phyloP scores from a whole-genome alignment of 2,888 invertebrate genomes.

The Coelinius sp. region DNA sequence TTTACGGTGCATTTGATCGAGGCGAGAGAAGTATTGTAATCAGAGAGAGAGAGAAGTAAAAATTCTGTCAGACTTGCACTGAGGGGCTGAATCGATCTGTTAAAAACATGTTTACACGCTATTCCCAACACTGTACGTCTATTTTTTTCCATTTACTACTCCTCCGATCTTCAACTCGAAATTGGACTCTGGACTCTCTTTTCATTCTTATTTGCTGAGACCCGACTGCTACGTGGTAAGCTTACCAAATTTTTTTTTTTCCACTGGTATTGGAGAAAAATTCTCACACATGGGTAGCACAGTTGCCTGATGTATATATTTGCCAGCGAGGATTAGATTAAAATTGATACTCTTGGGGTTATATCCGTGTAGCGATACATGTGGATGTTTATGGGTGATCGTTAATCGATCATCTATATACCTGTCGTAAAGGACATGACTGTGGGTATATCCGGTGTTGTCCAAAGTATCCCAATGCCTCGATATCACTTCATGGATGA shows the following conservation, averaged over 20 bases:
- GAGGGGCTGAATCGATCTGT: constrained; percentile 59
- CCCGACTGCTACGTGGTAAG: constrained; percentile 4
- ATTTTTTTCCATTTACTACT: constrained; percentile 45
- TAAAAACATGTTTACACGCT: constrained; percentile 67
- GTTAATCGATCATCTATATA: constrained; percentile 24
- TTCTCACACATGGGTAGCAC: neutral
- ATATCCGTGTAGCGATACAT: neutral
- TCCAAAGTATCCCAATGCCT: constrained; percentile 9
- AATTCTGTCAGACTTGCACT: constrained; percentile 3
- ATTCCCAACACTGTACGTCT: constrained; percentile 46
- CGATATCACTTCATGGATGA: neutral
- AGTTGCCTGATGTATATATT: neutral
- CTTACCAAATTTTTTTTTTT: neutral
- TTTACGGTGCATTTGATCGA: neutral
- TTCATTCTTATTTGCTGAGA: neutral
- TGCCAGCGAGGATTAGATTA: constrained; percentile 9
- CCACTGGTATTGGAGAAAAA: neutral
- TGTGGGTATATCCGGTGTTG: neutral
- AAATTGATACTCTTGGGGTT: constrained; percentile 12
- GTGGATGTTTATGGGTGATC: constrained; percentile 21
- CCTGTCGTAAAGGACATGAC: constrained; percentile 13
- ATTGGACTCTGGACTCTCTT: constrained; percentile 9
- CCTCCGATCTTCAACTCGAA: constrained; percentile 5
- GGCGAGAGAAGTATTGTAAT: neutral
- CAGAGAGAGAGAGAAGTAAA: neutral